phyloP scores from a whole-genome alignment of 2,113 vertebrate genomes.

The Gopherus flavomarginatus region DNA sequence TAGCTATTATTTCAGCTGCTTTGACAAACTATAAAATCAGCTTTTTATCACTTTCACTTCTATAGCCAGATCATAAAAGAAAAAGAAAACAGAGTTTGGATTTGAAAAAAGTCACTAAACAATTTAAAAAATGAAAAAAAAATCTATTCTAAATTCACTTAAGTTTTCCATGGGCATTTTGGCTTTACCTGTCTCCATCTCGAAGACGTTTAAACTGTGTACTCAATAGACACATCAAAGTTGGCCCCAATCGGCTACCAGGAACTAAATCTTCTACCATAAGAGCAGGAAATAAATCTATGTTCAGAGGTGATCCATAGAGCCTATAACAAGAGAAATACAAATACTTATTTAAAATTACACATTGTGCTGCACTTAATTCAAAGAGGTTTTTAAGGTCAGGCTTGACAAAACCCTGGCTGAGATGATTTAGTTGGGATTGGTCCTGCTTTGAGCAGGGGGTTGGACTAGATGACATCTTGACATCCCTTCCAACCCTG shows the following conservation, averaged over 20 bases:
- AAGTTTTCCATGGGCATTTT: not conserved
- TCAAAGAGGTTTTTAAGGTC: not conserved
- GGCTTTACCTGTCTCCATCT: slow-evolving; percentile 92
- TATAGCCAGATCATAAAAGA: not conserved
- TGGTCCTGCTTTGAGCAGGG: too few species aligned
- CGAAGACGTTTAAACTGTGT: slow-evolving; percentile 91
- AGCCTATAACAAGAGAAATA: slow-evolving; percentile 77
- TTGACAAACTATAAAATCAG: not conserved
- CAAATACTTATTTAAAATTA: not conserved
- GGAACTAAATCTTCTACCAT: slow-evolving; percentile 96
- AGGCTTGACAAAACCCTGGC: too few species aligned
- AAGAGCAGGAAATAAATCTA: slow-evolving; percentile 96
- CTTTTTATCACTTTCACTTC: not conserved
- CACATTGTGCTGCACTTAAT: not conserved
- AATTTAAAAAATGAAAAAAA: not conserved
- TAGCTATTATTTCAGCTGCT: not conserved
- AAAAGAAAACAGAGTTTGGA: not conserved
- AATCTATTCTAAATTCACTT: not conserved
- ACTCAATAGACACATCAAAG: slow-evolving; percentile 93
- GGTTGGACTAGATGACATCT: too few species aligned
- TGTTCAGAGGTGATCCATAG: slow-evolving; percentile 93
- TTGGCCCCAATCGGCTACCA: slow-evolving; percentile 93
- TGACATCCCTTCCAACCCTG: too few species aligned
- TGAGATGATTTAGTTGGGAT: too few species aligned
- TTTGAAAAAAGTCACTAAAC: not conserved